phyloP scores from a whole-genome alignment of 2,888 invertebrate species.

The Cotesia congregata region DNA sequence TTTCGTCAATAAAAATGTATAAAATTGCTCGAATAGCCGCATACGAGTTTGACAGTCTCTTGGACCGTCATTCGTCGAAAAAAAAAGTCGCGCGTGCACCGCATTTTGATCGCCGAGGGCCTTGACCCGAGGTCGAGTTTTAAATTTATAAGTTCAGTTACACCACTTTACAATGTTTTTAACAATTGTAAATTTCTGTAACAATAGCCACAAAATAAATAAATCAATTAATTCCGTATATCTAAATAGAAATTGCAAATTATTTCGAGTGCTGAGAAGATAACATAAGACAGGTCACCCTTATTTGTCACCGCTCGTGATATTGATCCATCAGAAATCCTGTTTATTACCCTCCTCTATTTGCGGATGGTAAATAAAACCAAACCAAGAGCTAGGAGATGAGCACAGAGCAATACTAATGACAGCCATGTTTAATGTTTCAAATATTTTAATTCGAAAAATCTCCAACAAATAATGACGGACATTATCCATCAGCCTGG shows the following conservation, averaged over 20 bases:
- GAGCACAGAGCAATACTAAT: background rate
- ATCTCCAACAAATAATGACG: background rate
- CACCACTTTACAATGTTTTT: background rate
- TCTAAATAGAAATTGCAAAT: background rate
- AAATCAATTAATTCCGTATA: too few relatives aligned
- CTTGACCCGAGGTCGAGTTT: slow-evolving; percentile 47
- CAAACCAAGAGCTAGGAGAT: background rate
- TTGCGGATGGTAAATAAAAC: background rate
- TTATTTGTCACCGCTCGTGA: background rate
- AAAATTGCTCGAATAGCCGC: background rate
- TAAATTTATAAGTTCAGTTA: slow-evolving; percentile 32
- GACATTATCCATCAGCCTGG: background rate
- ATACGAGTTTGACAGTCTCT: background rate
- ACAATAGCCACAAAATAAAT: too few relatives aligned
- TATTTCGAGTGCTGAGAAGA: background rate
- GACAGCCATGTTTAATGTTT: background rate
- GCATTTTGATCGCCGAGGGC: slow-evolving; percentile 44
- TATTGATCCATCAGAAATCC: background rate
- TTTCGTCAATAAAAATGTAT: background rate
- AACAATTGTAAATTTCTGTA: too few relatives aligned
- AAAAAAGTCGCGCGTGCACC: slow-evolving; percentile 42
- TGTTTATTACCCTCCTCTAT: background rate
- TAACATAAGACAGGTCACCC: background rate
- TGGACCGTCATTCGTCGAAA: slow-evolving; percentile 17
- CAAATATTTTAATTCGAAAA: background rate